phyloP scores from a whole-genome alignment of 1,140 invertebrate species.

The Proctacanthus coquilletti region DNA sequence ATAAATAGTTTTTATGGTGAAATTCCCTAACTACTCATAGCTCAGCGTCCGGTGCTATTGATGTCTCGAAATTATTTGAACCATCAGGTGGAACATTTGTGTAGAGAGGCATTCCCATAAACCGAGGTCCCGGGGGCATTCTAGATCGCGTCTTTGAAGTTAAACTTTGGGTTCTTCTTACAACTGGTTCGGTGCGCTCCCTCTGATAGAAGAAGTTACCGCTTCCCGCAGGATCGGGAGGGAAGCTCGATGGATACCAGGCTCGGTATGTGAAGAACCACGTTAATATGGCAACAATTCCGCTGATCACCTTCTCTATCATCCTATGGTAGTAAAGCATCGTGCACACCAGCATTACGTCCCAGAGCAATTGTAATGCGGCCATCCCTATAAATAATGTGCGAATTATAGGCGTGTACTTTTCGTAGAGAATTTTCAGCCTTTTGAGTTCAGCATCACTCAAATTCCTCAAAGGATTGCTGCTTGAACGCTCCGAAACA shows the following conservation, averaged over 20 bases:
- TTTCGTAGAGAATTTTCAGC: slow-evolving; percentile 54
- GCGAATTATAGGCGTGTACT: slow-evolving; percentile 69
- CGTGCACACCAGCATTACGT: slow-evolving; percentile 83
- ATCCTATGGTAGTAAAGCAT: slow-evolving; percentile 90
- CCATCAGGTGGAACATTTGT: no score
- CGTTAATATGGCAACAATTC: slow-evolving; percentile 64
- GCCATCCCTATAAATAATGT: slow-evolving; percentile 64
- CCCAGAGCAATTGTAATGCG: slow-evolving; percentile 71
- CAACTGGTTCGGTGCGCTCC: slow-evolving; percentile 26
- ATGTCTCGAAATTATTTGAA: no score
- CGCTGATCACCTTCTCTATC: slow-evolving; percentile 85
- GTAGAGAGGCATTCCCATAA: slow-evolving; percentile 67
- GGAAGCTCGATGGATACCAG: slow-evolving; percentile 49
- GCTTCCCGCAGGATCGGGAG: slow-evolving; percentile 57
- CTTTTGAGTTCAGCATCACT: slow-evolving; percentile 50
- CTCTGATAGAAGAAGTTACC: slow-evolving; percentile 63
- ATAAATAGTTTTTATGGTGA: no score
- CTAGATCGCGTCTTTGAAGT: slow-evolving; percentile 1
- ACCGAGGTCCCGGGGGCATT: slow-evolving; percentile 33
- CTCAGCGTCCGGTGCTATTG: no score
- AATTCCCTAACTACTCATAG: no score
- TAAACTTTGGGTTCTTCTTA: slow-evolving; percentile 18
- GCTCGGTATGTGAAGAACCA: slow-evolving; percentile 87
- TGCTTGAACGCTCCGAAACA: slow-evolving; percentile 38
- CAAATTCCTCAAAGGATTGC: slow-evolving; percentile 50